phyloP scores from a whole-genome alignment of 2,888 invertebrate species.

The Eulithis prunata region DNA sequence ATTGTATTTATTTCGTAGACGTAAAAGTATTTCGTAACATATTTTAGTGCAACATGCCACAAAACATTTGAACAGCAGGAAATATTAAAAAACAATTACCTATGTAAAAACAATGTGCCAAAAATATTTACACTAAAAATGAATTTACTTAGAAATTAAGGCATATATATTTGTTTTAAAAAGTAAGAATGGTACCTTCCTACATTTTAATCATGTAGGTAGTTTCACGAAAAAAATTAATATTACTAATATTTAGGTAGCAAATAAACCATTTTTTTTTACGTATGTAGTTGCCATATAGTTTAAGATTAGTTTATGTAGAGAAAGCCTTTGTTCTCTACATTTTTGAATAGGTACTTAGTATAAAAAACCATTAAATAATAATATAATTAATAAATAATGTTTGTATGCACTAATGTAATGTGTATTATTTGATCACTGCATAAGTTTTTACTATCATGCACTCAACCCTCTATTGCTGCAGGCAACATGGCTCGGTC shows the following conservation, averaged over 20 bases:
- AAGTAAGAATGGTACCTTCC: too few species aligned
- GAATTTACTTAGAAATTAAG: conserved; percentile 24
- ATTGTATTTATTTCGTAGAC: background rate
- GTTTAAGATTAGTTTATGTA: conserved; percentile 13
- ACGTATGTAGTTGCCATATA: conserved; percentile 31
- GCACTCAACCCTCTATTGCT: too few species aligned
- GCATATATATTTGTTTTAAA: background rate
- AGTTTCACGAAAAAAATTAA: background rate
- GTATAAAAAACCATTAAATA: conserved; percentile 9
- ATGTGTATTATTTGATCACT: background rate
- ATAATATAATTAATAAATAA: conserved; percentile 7
- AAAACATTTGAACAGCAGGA: background rate
- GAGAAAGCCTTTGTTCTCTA: background rate
- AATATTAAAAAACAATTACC: background rate
- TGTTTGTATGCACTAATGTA: background rate
- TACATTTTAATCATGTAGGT: background rate
- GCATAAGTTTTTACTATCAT: too few species aligned
- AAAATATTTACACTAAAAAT: conserved; percentile 32
- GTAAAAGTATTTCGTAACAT: background rate
- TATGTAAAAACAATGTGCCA: conserved; percentile 33
- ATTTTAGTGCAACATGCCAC: background rate
- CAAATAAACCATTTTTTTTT: background rate
- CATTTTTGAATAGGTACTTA: background rate
- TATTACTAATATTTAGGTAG: background rate
- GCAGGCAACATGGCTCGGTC: too few species aligned